Conservation (phyloP, 2,797 vertebrate genomes). For the Anas capensis region DNA sequence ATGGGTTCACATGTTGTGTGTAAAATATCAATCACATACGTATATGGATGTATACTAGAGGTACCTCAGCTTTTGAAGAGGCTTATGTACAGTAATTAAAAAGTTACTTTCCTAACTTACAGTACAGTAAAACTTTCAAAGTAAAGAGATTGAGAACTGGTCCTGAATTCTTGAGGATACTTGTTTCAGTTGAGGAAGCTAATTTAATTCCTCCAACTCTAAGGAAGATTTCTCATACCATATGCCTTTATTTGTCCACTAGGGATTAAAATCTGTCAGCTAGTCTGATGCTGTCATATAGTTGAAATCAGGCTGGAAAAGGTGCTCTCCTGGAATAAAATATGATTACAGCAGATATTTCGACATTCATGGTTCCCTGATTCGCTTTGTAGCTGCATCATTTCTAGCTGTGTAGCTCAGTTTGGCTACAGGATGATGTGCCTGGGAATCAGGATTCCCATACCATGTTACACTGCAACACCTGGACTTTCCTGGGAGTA, state of each 20-base stretch:
- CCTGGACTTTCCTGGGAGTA: background rate
- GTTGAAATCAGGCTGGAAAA: background rate
- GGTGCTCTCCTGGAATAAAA: background rate
- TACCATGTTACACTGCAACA: background rate
- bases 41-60: background rate
- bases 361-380: background rate
- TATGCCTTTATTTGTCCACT: slow-evolving; percentile 36
- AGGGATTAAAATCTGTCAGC: slow-evolving; percentile 8
- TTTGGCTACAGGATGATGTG: background rate
- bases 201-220: slow-evolving; percentile 6
- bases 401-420: background rate
- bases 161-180: background rate
- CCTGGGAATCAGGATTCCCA: background rate
- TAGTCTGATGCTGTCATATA: background rate
- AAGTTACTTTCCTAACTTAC: background rate
- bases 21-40: rapidly evolving
- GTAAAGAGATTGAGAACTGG: background rate
- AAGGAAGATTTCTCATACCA: slow-evolving; percentile 46
- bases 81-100: rapidly evolving
- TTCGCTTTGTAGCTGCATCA: background rate
- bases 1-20: rapidly evolving
- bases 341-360: background rate
- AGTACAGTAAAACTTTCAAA: background rate
- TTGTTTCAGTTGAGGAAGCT: background rate
- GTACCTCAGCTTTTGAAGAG: background rate